Evolutionary conservation across 2,888 invertebrate species (phyloP).

Genomic region (Drosophila prolongata): DNA sequence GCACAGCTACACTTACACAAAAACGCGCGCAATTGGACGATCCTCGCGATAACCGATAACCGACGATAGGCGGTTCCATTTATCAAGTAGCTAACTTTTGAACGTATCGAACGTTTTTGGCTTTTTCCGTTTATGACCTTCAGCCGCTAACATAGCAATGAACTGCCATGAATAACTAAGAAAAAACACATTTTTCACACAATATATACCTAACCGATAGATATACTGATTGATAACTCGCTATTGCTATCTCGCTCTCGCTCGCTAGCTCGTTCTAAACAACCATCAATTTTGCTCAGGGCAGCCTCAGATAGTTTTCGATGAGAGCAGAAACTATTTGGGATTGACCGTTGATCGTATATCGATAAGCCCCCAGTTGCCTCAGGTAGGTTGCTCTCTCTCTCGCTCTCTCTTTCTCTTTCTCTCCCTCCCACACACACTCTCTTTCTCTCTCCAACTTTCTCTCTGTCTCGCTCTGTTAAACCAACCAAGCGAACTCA

Average conservation of each 20-base stretch:
- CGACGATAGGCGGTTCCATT: conserved; percentile 5
- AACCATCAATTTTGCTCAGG: conserved; percentile 39
- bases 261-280: conserved; percentile 65
- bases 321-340: conserved; percentile 48
- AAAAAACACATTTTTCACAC: conserved; percentile 22
- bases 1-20: conserved; percentile 51
- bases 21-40: conserved; percentile 14
- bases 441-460: conserved; percentile 26
- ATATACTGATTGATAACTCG: conserved; percentile 46
- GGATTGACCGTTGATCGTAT: conserved; percentile 40
- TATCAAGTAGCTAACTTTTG: background rate
- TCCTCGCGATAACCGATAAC: conserved; percentile 1
- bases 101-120: background rate
- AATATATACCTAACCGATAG: conserved; percentile 20
- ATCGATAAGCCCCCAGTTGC: conserved; percentile 40
- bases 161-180: conserved; percentile 27
- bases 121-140: conserved; percentile 10
- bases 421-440: conserved; percentile 27
- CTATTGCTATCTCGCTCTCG: conserved; percentile 66
- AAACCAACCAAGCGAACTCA: conserved; percentile 23
- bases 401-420: conserved; percentile 30
- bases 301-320: conserved; percentile 50
- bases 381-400: conserved; percentile 69
- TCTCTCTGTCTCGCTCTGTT: conserved; percentile 12
- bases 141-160: conserved; percentile 17